Evolutionary conservation across 2,113 vertebrate genomes (phyloP).

Genomic region (Suricata suricatta): DNA sequence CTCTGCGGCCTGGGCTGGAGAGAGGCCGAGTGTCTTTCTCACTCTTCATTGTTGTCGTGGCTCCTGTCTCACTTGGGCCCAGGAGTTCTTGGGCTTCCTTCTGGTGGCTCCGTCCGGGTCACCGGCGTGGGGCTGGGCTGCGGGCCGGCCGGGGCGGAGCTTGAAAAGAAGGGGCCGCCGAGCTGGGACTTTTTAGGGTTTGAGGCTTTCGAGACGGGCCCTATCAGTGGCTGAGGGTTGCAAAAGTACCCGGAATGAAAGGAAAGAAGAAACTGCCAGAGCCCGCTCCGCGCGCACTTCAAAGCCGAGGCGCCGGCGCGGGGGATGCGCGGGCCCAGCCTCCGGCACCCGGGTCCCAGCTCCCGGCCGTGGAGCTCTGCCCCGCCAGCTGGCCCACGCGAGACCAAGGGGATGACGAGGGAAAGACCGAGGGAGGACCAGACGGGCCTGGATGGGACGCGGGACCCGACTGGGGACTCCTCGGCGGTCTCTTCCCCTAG

Average conservation of each 20-base stretch:
- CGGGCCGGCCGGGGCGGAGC: background rate
- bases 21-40: background rate
- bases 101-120: background rate
- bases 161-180: background rate
- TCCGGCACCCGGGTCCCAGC: background rate
- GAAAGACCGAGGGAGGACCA: background rate
- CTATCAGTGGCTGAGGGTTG: background rate
- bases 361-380: background rate
- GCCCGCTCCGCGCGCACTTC: background rate
- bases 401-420: background rate
- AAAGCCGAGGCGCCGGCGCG: background rate
- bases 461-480: background rate
- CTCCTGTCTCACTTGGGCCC: background rate
- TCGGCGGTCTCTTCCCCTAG: accelerated
- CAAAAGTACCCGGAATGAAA: conserved; percentile 2
- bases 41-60: background rate
- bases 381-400: background rate
- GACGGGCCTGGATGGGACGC: background rate
- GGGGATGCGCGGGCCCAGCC: background rate
- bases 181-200: background rate
- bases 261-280: background rate
- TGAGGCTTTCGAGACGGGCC: background rate
- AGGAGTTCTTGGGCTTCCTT: background rate
- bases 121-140: background rate
- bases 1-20: conserved; percentile 29